Evolutionary conservation across 2,113 vertebrate species (phyloP).

Genomic region (Oreotragus oreotragus): DNA sequence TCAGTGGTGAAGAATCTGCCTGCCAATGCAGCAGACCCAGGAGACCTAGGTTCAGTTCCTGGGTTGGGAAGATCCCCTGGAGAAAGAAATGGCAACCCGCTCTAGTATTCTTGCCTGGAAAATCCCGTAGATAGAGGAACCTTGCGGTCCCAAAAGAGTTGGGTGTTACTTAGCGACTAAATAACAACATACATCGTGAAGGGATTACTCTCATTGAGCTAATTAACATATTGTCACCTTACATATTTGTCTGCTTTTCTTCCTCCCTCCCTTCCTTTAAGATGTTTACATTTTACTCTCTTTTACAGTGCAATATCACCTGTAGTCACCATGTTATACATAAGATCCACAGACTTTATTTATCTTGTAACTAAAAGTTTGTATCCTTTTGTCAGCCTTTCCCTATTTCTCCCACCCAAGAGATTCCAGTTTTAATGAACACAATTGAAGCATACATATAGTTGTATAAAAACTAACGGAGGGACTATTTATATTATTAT

Average conservation of each 20-base stretch:
- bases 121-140: not conserved
- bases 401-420: not conserved
- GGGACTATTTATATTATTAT: not conserved
- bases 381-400: not conserved
- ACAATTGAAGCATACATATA: not conserved
- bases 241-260: not conserved
- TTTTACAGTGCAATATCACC: not conserved
- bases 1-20: not conserved
- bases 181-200: not conserved
- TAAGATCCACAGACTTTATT: not conserved
- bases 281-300: not conserved
- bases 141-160: not conserved
- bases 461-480: not conserved
- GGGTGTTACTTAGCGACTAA: not conserved
- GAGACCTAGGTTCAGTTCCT: not conserved
- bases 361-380: not conserved
- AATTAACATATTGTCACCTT: not conserved
- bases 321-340: not conserved
- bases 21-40: not conserved
- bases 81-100: not conserved
- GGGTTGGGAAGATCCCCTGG: not conserved
- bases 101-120: not conserved
- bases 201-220: not conserved
- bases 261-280: not conserved
- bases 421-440: constrained; percentile 5